These are phyloP conservation scores for Bombus turneri DNA, from an alignment of 1,140 invertebrate genomes.

Conservation along the genomic window DNA sequence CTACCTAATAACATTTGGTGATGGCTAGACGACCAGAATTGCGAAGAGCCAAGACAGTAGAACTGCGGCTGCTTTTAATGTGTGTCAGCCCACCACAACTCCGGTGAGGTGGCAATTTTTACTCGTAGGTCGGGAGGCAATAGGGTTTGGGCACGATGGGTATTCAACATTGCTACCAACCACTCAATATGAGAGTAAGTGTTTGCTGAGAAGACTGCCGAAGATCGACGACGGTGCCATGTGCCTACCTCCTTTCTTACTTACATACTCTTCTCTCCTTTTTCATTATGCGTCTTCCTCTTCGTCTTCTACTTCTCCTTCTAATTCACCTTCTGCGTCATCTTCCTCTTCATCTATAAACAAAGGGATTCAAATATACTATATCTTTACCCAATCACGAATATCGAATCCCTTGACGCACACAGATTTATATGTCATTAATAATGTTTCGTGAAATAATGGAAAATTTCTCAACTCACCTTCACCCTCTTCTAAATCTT, in stretches of 20 bases:
- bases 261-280: conserved; percentile 76
- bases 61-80: conserved; percentile 69
- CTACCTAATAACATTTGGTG: conserved; percentile 81
- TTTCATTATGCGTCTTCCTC: conserved; percentile 84
- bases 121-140: conserved; percentile 72
- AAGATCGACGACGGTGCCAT: conserved; percentile 72
- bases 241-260: conserved; percentile 78
- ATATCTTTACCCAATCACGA: not conserved
- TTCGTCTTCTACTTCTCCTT: conserved; percentile 84
- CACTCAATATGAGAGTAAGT: conserved; percentile 83
- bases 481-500: conserved; percentile 87
- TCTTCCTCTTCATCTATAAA: conserved; percentile 85
- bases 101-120: conserved; percentile 77
- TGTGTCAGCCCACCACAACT: conserved; percentile 78
- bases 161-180: conserved; percentile 81
- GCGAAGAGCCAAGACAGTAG: conserved; percentile 72
- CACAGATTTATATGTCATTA: not conserved
- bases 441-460: not conserved
- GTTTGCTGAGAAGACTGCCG: conserved; percentile 78
- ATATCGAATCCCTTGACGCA: not conserved
- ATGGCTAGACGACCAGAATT: conserved; percentile 80
- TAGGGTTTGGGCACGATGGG: conserved; percentile 74
- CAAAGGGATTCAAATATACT: conserved; percentile 41
- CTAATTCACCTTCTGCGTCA: conserved; percentile 84
- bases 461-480: conserved; percentile 70